Evolutionary conservation across 1,140 invertebrate genomes (phyloP), one percentile per base, ranked within the genome.

Genomic region (Leptinotarsa texana): DNA sequence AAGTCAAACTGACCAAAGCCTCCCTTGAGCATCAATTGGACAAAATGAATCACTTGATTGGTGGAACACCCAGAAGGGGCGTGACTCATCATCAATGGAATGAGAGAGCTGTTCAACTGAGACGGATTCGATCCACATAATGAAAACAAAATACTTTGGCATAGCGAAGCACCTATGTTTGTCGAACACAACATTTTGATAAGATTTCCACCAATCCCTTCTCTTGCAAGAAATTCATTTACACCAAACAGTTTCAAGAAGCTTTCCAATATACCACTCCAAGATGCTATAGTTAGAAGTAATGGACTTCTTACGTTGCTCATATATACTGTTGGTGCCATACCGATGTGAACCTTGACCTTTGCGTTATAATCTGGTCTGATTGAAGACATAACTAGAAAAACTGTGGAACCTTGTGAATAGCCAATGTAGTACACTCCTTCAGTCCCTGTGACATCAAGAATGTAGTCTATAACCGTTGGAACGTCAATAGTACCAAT

Each of bases 21-120:
- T 3, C 87, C 86, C 62, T 87, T 88, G 33, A 86, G 86, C 67
- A 93, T 88, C 13, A 91, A 87, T 86, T 95, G 94, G 1, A 88
- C 90, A 79, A 91, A 95, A 82, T 96, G 94, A 6, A 93, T 86
- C 8, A 96, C 27, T 75, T 84, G 95, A 80, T 91, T 90, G 0
- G 91, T 89, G 0, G 95, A 94, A 1, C 94, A 89, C 6, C 95
- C 95, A 1, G 94, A 93, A 4, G 96, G 96, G 4, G 90, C 91
- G 83, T 98, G 93, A 13, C 90, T 89, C 3, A 94, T 83, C 80
- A 95, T 93, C 0, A 93, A 89, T 0, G 93, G 92, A 0, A 95
- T 75, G 81, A 92, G 89, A 0, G 90, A 91, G 15, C 72, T 86
- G 77, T 88, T 90, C 62, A 89, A 82, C 84, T 90, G 88, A 17